A percentile compares a stretch with the other conserved stretches of the same genome.
Conservation (phyloP, 2,888 invertebrate genomes). For the Corbicula japonica region DNA sequence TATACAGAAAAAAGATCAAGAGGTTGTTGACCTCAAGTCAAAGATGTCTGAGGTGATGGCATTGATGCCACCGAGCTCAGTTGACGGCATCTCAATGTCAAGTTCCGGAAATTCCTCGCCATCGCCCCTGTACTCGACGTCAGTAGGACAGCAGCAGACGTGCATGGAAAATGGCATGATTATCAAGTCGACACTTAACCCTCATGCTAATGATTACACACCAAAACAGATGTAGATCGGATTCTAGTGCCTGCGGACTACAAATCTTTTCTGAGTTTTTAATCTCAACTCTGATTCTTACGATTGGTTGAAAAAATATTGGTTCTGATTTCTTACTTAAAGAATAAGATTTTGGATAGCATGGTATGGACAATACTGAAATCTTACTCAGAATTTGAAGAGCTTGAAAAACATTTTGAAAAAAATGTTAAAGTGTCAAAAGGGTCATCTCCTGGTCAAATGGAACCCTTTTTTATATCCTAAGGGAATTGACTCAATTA, state of each 20-base stretch:
- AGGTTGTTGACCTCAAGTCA: slow-evolving; percentile 95
- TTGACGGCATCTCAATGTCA: slow-evolving; percentile 58
- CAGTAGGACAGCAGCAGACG: slow-evolving; percentile 39
- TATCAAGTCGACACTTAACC: slow-evolving; percentile 91
- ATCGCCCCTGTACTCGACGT: slow-evolving; percentile 77
- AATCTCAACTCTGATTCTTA: too few relatives aligned
- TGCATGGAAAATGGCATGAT: slow-evolving; percentile 70
- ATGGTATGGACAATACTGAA: neutral
- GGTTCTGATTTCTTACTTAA: neutral
- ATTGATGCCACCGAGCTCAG: slow-evolving; percentile 91
- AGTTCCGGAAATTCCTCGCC: slow-evolving; percentile 75
- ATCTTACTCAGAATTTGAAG: too few relatives aligned
- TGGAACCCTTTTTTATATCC: too few relatives aligned
- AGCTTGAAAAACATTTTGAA: too few relatives aligned
- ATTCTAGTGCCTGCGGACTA: neutral
- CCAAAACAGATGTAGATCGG: slow-evolving; percentile 89
- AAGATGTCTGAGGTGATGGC: slow-evolving; percentile 97
- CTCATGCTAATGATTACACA: slow-evolving; percentile 96
- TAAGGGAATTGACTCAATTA: too few relatives aligned
- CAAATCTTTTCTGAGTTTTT: neutral
- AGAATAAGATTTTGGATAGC: neutral
- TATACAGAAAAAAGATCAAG: slow-evolving; percentile 94
- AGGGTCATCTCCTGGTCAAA: too few relatives aligned
- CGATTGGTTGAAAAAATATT: too few relatives aligned
- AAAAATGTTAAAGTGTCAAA: too few relatives aligned